Evolutionary conservation across 2,888 invertebrate species (phyloP), one percentile per base, ranked within the genome.

Genomic region (Timema cristinae): DNA sequence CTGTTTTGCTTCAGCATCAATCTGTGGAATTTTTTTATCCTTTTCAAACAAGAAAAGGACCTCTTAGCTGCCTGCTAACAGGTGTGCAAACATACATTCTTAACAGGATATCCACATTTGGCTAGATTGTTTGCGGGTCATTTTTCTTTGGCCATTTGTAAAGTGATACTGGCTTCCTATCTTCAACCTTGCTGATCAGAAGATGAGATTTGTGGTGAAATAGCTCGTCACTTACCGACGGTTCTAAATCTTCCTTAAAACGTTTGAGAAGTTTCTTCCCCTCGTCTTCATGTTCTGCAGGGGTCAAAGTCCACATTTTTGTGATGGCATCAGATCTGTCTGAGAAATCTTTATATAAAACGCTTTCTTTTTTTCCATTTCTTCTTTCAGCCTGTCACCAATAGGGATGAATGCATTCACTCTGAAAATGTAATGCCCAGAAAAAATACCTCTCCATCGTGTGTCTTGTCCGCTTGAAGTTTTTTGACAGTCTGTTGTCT

Each of bases 211-310:
- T 56, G 56, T 15, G n/a, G 56, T 56, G 56, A 56, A 56, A 16
- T 56, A 56, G 5, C n/a, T 5, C 56, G n/a, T 56, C 56, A 56
- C 7, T 13, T 15, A 56, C 56, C n/a, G 11, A 59, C n/a, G 32
- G n/a, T 59, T 59, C 59, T 59, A 59, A 59, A n/a, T 59, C 59
- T 59, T 59, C 59, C 59, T 59, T 59, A n/a, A 13, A 59, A 59
- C 8, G 13, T 59, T 59, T 32, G 32, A 59, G 16, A 59, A 52
- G 54, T 52, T 59, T 59, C 32, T 4, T 59, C 15, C 15, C 9
- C 32, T 59, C 59, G 8, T 11, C 32, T 59, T 59, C 15, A 59
- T 5, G 59, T 59, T 59, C 59, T 59, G 13, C 15, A 59, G 15
- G 9, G 59, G 2, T 59, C 59, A 59, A 32, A 32, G 32, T 32